Percentiles rank a stretch among this genome's conserved stretches.
Conservation (phyloP, 92 coral and sea anemone species). For the Porites rus region DNA sequence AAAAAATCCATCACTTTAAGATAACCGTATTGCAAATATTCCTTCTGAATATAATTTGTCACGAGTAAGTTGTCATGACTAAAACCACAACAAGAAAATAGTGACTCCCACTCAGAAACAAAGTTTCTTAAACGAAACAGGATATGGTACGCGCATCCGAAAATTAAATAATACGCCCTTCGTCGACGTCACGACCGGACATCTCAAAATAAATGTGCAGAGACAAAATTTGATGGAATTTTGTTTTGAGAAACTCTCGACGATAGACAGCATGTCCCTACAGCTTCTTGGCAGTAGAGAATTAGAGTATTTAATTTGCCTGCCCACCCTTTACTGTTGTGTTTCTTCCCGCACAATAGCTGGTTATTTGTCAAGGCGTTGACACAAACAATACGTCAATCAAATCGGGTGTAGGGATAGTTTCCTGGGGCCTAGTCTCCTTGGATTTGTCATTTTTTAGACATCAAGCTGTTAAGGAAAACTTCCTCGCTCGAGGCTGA, state of each 20-base stretch:
- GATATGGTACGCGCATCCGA: neutral
- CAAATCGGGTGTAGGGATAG: slow-evolving; percentile 31
- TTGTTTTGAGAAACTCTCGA: neutral
- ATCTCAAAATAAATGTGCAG: neutral
- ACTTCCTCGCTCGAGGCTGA: slow-evolving; percentile 39
- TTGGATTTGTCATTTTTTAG: slow-evolving; percentile 21
- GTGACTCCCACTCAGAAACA: slow-evolving; percentile 8
- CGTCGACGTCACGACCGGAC: slow-evolving; percentile 29
- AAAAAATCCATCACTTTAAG: too few species aligned
- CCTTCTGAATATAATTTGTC: too few species aligned
- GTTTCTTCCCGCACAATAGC: slow-evolving; percentile 30
- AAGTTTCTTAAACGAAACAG: neutral
- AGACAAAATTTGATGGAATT: neutral
- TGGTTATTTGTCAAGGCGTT: slow-evolving; percentile 58
- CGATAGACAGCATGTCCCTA: neutral
- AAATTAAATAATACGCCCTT: slow-evolving; percentile 22
- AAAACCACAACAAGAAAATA: slow-evolving; percentile 8
- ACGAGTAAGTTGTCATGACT: neutral
- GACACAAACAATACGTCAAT: slow-evolving; percentile 56
- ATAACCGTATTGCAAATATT: too few species aligned
- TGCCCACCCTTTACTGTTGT: slow-evolving; percentile 50
- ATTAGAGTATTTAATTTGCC: slow-evolving; percentile 42
- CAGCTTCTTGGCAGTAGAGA: slow-evolving; percentile 2
- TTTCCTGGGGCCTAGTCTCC: slow-evolving; percentile 68
- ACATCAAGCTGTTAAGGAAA: slow-evolving; percentile 37